Conservation (phyloP, 53 echinoderm and acorn worm species). For the Antedon mediterranea region DNA sequence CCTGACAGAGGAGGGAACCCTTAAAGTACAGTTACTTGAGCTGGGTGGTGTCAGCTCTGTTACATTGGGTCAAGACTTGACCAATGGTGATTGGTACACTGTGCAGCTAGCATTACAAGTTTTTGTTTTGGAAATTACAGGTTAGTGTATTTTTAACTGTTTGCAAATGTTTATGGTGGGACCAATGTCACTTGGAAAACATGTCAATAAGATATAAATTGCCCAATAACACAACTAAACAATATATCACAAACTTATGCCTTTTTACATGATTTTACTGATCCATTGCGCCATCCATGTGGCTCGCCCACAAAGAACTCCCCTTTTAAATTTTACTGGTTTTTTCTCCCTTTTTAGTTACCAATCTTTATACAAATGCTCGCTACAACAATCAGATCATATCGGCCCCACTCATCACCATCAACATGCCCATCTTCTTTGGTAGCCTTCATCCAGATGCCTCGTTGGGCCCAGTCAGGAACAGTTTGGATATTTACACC, state of each 20-base stretch:
- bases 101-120: slow-evolving; percentile 37
- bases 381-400: slow-evolving; percentile 44
- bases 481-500: slow-evolving; percentile 18
- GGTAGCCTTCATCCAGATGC: slow-evolving; percentile 49
- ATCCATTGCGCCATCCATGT: too few relatives aligned
- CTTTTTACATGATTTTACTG: too few relatives aligned
- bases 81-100: slow-evolving; percentile 65
- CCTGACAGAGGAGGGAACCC: slow-evolving; percentile 36
- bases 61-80: slow-evolving; percentile 35
- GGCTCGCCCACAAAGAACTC: too few relatives aligned
- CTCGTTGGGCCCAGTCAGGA: slow-evolving; percentile 41
- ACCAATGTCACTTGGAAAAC: too few relatives aligned
- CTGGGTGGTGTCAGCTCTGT: slow-evolving; percentile 48
- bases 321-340: too few relatives aligned
- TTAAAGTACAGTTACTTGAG: slow-evolving; percentile 43
- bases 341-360: slow-evolving; percentile 25
- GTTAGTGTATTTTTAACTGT: too few relatives aligned
- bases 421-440: slow-evolving; percentile 64
- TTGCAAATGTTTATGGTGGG: too few relatives aligned
- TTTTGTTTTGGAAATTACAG: slow-evolving; percentile 47
- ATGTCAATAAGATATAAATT: too few relatives aligned
- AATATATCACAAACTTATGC: too few relatives aligned
- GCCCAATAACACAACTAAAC: too few relatives aligned
- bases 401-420: slow-evolving; percentile 53
- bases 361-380: slow-evolving; percentile 34